Evolutionary conservation across 1,140 invertebrate genomes (phyloP), one percentile per base, ranked within the genome.

Genomic region (Microvelia longipes): DNA sequence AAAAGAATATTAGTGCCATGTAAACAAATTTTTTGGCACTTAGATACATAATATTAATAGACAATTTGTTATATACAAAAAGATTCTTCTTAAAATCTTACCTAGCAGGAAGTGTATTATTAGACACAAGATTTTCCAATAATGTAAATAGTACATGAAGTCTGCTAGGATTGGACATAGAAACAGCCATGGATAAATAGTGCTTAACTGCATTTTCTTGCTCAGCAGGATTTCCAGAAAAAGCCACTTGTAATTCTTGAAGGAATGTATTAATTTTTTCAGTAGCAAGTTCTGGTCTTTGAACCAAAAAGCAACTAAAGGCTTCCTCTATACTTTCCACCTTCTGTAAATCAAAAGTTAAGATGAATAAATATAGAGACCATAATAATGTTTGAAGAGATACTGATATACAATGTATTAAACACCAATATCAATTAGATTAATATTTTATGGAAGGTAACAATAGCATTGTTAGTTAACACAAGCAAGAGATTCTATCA

Each of bases 261-360:
- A 69, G 26, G 69, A 73, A 70, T 78, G 76, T 78, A 75, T 84
- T 81, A 26, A 80, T 74, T 76, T 87, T 89, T 71, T 87, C 85
- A 74, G 81, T 82, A 76, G 92, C 86, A 64, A 82, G 81, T 60
- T 87, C 85, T 29, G 84, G 80, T 72, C 87, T 86, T 74, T 92
- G 87, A 0, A 91, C 87, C 35, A 94, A 81, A 75, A 90, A 91
- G 75, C 88, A 90, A 78, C 89, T 90, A 75, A 95, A 94, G 0
- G 90, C 90, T 80, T 93, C 91, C 77, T 94, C 91, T 63, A 94
- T 87, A 1, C 86, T 82, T 77, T 94, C 90, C 1, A 91, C 88
- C 80, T 85, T 86, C 88, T 92, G 76, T 69, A 79, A 81, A 69
- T 27, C 62, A 30, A 35, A 69, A 24, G 1, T 24, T 19, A 2